phyloP scores from a whole-genome alignment of 2,797 vertebrate genomes.

The Odontamblyopus rebecca region DNA sequence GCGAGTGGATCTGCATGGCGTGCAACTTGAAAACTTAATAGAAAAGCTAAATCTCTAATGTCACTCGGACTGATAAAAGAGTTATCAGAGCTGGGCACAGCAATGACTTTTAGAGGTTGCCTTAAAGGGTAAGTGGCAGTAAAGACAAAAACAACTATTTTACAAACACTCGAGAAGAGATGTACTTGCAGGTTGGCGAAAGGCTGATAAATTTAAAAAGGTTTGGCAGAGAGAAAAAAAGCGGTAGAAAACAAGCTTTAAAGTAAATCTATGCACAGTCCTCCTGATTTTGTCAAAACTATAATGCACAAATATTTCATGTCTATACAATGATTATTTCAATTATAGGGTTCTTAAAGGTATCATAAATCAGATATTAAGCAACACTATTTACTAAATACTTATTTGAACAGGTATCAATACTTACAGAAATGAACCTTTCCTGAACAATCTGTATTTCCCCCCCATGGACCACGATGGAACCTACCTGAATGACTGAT shows the following conservation, averaged over 20 bases:
- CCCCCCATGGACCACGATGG: too few species aligned
- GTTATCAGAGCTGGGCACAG: conserved; percentile 48
- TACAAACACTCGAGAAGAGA: conserved; percentile 25
- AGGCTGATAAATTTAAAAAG: conserved; percentile 41
- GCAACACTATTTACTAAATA: too few species aligned
- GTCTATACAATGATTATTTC: neutral
- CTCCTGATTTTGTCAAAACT: neutral
- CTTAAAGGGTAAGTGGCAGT: conserved; percentile 47
- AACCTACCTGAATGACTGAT: too few species aligned
- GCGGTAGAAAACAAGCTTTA: conserved; percentile 5
- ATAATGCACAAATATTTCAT: neutral
- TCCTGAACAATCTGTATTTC: too few species aligned
- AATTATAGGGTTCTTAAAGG: too few species aligned
- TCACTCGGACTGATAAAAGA: conserved; percentile 51
- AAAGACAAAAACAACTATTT: conserved; percentile 55
- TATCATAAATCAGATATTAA: too few species aligned
- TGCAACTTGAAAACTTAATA: conserved; percentile 30
- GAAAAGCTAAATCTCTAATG: conserved; percentile 51
- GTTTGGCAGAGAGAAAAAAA: conserved; percentile 14
- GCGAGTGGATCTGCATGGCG: conserved; percentile 41
- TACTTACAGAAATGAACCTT: too few species aligned
- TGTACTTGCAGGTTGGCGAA: conserved; percentile 27
- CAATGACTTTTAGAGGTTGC: conserved; percentile 54
- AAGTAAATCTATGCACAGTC: neutral
- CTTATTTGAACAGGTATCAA: too few species aligned